Evolutionary conservation across 2,888 invertebrate species (phyloP), one percentile per base, ranked within the genome.

Genomic region (Conchocele bisecta): DNA sequence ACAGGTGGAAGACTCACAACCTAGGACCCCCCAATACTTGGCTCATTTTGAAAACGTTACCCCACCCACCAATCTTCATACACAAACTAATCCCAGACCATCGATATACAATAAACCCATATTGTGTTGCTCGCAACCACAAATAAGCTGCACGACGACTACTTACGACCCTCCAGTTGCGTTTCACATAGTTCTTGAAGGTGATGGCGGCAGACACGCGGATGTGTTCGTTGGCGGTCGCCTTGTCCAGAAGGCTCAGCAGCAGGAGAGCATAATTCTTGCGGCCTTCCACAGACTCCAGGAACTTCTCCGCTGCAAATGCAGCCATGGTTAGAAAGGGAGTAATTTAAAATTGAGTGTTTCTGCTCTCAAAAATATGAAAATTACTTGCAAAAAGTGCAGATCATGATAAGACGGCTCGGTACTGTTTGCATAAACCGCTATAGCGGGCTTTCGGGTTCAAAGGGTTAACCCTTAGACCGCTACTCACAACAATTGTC

Each of bases 171-270:
- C 90, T 88, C 99, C 99, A 99, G 91, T 99, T 98, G 59, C 98
- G 93, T 91, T 98, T 98, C 24, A 98, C 94, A 89, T 95, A 98
- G 91, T 99, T 99, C 91, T 99, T 99, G 89, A 99, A 97, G 0
- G 96, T 96, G 70, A 99, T 95, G 11, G 98, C 96, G 24, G 97
- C 97, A 6, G 97, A 96, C 39, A 97, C 93, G 77, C 98, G 93
- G 65, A 98, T 95, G 1, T 95, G 95, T 88, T 95, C 92, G 77
- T 96, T 96, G 44, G 95, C 93, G 50, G 89, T 87, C 15, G 75
- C 76, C 48, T 96, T 96, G 85, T 97, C 96, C 66, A 99, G 94
- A 13, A 98, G 93, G 86, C 96, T 94, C 6, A 99, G 92, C 54
- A 98, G 92, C 28, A 98, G 92, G 17, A 97, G 93, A 0, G 98